Base-by-base conservation (phyloP, 2,888 invertebrate species). In the Parnassius mnemosyne region DNA sequence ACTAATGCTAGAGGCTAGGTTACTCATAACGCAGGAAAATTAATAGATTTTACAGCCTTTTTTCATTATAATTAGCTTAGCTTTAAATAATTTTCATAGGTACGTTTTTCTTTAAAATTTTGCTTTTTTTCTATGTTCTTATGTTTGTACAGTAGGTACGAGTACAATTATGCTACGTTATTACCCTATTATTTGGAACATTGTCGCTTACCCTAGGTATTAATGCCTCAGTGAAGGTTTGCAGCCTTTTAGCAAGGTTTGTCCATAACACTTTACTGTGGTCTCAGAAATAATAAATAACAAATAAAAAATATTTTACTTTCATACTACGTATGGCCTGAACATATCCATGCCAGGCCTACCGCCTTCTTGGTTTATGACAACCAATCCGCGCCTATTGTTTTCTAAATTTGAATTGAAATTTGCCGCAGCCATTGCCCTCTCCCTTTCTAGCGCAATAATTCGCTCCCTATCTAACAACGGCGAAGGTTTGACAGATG, bases 261-360 rank as follows among this genome's bases (percentile, higher is more conserved):
- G 53, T 63, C 63, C 65, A 61, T 68, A 69, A 49, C 65, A 66
- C 60, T 65, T 54, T 44, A 60, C 60, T 63, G 9, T 44, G 44
- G 12, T 46, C 9, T n/a, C 58, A 50, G n/a, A 61, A 55, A 47
- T 65, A 68, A 53, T 34, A 58, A 67, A 66, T 71, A 73, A 73
- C 66, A 77, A 84, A 81, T 70, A 75, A 77, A 86, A 85, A 84
- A 73, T 61, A 57, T 64, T 69, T 78, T 80, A 88, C 56, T 90
- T 76, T 91, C 91, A 91, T 91, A 90, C 91, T 47, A 92, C 92
- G 66, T 92, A 92, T 34, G 92, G 92, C 81, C 92, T 89, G 71
- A 92, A 92, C 92, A 92, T 92, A 66, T 92, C 91, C 68, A 87
- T 79, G 3, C 75, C 76, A 1, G 87, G 81, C 16, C 90, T 73